Evolutionary conservation across 2,113 vertebrate species (phyloP).

Genomic region (Antechinus flavipes): DNA sequence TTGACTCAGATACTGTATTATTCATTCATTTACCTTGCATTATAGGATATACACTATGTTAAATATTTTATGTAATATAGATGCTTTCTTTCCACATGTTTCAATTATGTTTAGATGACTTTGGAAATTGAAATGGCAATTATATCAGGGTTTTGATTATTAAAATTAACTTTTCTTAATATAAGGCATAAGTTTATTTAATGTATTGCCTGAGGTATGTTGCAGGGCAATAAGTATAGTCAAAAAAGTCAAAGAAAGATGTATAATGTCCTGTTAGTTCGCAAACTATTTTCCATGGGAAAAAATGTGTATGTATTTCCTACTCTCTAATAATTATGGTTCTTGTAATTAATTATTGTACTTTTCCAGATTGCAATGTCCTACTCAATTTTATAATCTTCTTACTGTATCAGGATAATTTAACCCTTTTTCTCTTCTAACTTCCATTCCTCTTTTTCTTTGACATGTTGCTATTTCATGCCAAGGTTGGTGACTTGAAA

Average conservation of each 20-base stretch:
- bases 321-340: constrained; percentile 38
- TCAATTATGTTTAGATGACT: too few species aligned
- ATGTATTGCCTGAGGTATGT: too few species aligned
- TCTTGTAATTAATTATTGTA: neutral
- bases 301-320: neutral
- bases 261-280: neutral
- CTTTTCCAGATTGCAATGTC: constrained; percentile 6
- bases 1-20: neutral
- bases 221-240: neutral
- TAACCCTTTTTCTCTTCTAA: constrained; percentile 53
- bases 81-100: neutral
- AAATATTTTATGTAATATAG: neutral
- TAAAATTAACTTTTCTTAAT: too few species aligned
- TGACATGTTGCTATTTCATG: constrained; percentile 71
- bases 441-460: constrained; percentile 59
- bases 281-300: neutral
- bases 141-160: too few species aligned
- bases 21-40: neutral
- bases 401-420: constrained; percentile 51
- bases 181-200: too few species aligned
- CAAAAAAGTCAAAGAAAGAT: neutral
- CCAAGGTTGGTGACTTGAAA: constrained; percentile 57
- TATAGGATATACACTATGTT: neutral
- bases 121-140: too few species aligned
- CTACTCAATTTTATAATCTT: neutral